Conservation (phyloP, 2,797 vertebrate genomes). For the Gallinago solitaria region DNA sequence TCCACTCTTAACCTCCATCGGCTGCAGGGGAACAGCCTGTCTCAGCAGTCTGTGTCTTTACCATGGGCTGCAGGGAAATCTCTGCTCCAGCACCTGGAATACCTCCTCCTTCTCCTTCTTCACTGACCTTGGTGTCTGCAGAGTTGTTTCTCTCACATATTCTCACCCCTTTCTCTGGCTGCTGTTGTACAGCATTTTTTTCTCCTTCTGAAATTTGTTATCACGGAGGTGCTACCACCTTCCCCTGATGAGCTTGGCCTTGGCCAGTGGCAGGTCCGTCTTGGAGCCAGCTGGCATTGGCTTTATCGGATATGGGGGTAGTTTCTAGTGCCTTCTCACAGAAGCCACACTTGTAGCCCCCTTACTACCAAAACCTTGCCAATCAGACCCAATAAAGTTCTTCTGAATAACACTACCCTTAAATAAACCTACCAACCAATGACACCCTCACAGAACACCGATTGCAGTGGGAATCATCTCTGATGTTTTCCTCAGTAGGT, state of each 20-base stretch:
- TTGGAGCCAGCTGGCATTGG: not conserved
- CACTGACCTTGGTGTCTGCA: not conserved
- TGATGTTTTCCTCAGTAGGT: not conserved
- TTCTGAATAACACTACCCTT: not conserved
- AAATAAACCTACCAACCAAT: not conserved
- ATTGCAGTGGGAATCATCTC: not conserved
- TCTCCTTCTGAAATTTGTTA: not conserved
- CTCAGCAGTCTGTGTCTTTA: not conserved
- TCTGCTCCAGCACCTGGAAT: rapidly evolving
- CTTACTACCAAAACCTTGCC: not conserved
- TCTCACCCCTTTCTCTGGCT: not conserved
- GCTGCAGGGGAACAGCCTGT: not conserved
- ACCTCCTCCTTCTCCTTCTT: not conserved
- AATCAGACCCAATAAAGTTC: not conserved
- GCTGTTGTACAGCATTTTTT: too few species aligned
- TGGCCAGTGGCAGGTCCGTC: rapidly evolving
- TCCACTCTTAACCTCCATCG: rapidly evolving
- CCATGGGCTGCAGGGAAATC: not conserved
- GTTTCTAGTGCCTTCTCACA: not conserved
- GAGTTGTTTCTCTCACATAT: not conserved
- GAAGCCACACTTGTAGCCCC: not conserved
- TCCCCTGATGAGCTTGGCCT: rapidly evolving
- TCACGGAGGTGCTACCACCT: rapidly evolving
- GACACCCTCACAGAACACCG: not conserved
- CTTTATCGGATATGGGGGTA: rapidly evolving